A percentile compares a stretch with the other conserved stretches of the same genome.
phyloP scores from a whole-genome alignment of 2,797 vertebrate genomes.

The Florisuga fusca region DNA sequence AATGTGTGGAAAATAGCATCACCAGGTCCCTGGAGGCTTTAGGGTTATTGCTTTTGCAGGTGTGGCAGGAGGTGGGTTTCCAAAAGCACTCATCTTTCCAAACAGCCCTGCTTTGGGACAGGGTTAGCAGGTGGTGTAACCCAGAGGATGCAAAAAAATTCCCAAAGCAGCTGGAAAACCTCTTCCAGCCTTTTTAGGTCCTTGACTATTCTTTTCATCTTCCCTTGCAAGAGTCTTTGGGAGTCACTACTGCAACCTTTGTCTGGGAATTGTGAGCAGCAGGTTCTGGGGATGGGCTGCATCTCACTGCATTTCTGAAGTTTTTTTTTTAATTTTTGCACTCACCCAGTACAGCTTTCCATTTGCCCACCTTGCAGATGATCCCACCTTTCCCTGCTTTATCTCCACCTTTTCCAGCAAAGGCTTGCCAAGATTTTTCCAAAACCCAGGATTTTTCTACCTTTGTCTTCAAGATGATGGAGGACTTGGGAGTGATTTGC shows the following conservation, averaged over 20 bases:
- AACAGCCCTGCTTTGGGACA: neutral
- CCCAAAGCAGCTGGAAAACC: neutral
- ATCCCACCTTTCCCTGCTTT: neutral
- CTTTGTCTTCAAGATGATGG: neutral
- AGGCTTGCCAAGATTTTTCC: neutral
- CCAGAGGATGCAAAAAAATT: neutral
- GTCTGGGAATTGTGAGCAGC: neutral
- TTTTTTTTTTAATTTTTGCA: neutral
- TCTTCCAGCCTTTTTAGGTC: neutral
- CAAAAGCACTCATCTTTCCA: neutral
- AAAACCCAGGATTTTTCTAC: neutral
- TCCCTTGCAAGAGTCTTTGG: neutral
- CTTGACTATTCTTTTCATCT: neutral
- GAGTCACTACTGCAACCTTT: neutral
- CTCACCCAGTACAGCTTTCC: neutral
- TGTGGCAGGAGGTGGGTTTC: neutral
- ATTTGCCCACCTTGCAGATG: neutral
- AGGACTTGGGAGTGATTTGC: neutral
- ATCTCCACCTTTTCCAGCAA: neutral
- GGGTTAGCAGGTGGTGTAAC: neutral
- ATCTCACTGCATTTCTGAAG: neutral
- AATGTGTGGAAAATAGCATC: neutral
- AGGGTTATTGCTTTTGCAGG: neutral
- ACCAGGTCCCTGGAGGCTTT: neutral
- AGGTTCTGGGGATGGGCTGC: accelerated